phyloP scores from a whole-genome alignment of 2,797 vertebrate genomes.

The Chiroxiphia lanceolata region DNA sequence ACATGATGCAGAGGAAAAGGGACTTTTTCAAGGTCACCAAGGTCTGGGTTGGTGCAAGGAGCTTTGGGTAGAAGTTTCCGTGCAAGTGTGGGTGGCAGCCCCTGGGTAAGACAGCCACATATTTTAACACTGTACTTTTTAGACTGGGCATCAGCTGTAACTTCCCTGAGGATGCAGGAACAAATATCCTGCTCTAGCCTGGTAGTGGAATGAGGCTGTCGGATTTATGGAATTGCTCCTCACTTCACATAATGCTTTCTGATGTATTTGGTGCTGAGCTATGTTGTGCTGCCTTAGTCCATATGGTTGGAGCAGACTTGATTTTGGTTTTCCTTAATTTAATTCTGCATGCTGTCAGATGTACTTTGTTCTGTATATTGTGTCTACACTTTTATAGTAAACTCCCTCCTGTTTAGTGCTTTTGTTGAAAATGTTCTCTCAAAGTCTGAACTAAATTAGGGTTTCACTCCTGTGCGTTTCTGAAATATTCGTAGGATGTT shows the following conservation, averaged over 20 bases:
- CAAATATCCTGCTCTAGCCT: not conserved
- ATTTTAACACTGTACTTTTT: not conserved
- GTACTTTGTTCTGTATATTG: constrained; percentile 58
- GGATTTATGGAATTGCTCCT: constrained; percentile 48
- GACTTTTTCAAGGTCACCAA: not conserved
- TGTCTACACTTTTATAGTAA: constrained; percentile 43
- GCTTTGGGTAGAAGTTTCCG: not conserved
- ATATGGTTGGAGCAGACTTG: constrained; percentile 62
- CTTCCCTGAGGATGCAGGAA: not conserved
- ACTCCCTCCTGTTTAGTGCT: constrained; percentile 35
- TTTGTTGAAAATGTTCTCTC: constrained; percentile 11
- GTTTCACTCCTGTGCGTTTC: not conserved
- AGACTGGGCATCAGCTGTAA: not conserved
- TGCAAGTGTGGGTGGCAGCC: not conserved
- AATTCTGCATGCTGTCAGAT: constrained; percentile 59
- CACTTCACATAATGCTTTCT: constrained; percentile 55
- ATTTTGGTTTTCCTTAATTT: constrained; percentile 64
- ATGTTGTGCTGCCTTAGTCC: constrained; percentile 53
- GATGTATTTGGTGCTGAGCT: constrained; percentile 56
- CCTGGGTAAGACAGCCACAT: not conserved
- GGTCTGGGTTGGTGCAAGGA: not conserved
- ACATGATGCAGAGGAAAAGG: not conserved
- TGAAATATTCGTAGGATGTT: not conserved
- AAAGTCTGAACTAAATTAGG: constrained; percentile 5
- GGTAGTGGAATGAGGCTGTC: not conserved